Evolutionary conservation across 30 jellyfish, hydroid and myxozoan genomes (phyloP).

Genomic region (Rhopilema esculentum): DNA sequence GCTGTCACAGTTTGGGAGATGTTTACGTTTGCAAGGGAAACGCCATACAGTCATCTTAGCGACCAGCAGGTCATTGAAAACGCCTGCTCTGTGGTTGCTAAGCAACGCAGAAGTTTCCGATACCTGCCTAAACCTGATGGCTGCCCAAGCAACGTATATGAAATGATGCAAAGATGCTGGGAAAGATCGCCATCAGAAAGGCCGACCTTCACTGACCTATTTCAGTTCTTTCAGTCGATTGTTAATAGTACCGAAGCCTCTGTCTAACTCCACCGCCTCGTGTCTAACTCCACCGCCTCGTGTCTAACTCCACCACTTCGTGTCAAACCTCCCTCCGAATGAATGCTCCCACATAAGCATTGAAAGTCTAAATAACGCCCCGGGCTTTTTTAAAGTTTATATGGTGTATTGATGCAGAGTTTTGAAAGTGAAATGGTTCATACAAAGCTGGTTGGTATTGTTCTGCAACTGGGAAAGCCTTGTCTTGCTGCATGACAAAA

Average conservation of each 20-base stretch:
- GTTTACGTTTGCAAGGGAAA: conserved; percentile 88
- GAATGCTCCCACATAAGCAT: too few relatives aligned
- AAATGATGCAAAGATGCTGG: conserved; percentile 77
- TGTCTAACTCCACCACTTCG: too few relatives aligned
- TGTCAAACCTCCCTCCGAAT: too few relatives aligned
- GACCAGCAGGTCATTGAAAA: conserved; percentile 89
- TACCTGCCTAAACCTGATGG: conserved; percentile 63
- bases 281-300: too few relatives aligned
- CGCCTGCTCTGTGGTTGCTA: conserved; percentile 88
- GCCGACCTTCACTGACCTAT: conserved; percentile 71
- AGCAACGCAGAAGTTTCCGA: conserved; percentile 43
- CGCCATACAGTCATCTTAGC: conserved; percentile 74
- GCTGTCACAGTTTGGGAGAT: conserved; percentile 98
- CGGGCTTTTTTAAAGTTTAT: too few relatives aligned
- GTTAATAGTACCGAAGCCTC: conserved; percentile 46
- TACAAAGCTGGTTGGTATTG: too few relatives aligned
- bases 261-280: conserved; percentile 12
- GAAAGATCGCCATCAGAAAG: conserved; percentile 70
- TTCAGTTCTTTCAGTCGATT: conserved; percentile 14
- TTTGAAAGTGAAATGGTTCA: too few relatives aligned
- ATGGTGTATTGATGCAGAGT: too few relatives aligned
- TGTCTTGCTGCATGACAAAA: too few relatives aligned
- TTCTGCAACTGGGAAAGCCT: too few relatives aligned
- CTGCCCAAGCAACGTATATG: conserved; percentile 79
- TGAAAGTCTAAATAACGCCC: too few relatives aligned